phyloP scores from a whole-genome alignment of 2,113 vertebrate species.

The Campylomormyrus tamandua region DNA sequence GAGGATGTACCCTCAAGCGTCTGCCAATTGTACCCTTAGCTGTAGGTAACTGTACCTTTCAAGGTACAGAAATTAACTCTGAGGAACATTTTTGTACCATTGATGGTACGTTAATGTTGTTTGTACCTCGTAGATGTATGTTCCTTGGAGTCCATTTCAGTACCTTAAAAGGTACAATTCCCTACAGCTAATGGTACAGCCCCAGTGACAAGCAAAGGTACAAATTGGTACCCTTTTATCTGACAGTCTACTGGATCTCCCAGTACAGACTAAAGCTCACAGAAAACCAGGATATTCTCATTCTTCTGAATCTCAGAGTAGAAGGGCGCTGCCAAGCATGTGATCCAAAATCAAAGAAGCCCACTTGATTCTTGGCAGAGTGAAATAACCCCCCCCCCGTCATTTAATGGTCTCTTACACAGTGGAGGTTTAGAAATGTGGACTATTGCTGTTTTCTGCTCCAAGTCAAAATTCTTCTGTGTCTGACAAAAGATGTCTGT shows the following conservation, averaged over 20 bases:
- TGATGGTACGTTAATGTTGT: neutral
- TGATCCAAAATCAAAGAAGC: constrained; percentile 1
- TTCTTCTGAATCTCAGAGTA: neutral
- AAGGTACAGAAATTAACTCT: neutral
- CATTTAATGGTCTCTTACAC: constrained; percentile 6
- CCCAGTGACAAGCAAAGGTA: neutral
- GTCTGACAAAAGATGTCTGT: neutral
- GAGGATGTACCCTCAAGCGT: neutral
- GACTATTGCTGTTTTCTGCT: neutral
- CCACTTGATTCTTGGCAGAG: constrained; percentile 12
- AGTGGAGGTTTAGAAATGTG: neutral
- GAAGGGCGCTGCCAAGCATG: neutral
- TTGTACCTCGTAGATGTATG: neutral
- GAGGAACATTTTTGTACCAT: neutral
- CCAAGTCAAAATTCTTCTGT: neutral
- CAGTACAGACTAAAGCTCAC: neutral
- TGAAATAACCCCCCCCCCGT: neutral
- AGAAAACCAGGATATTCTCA: neutral
- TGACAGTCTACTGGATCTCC: neutral
- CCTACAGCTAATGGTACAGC: neutral
- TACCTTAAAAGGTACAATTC: neutral
- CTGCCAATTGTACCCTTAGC: neutral
- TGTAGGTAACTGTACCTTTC: neutral
- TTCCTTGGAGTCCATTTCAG: neutral
- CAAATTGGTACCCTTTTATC: neutral